Evolutionary conservation across 2,797 vertebrate genomes (phyloP), one percentile per base, ranked within the genome.

Genomic region (Gymnopithys bicolor): DNA sequence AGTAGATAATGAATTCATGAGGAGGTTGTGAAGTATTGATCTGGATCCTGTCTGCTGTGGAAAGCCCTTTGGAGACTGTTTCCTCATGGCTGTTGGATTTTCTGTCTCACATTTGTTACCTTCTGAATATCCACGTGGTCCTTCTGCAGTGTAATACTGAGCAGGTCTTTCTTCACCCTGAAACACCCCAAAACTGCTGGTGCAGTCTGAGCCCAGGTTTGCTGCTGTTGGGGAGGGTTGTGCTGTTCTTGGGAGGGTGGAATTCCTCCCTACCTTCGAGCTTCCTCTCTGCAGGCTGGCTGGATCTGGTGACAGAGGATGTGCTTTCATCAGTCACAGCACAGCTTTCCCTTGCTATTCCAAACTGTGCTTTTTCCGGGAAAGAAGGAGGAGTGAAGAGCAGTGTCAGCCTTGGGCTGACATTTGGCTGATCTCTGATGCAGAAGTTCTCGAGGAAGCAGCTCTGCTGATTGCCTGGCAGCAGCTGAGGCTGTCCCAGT

Each of bases 291-390:
- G 35, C 48, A 16, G 16, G 55, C 86, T 55, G 70, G 24, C 46
- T 64, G 80, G 41, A 24, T 74, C 41, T 0, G 0, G 19, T 48
- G 76, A 8, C 19, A n/a, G 37, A 6, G 27, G 39, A 5, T 5
- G 51, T 15, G 3, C 41, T 70, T 27, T 5, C 19, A 3, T 3
- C 63, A 69, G n/a, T 60, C 62, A 6, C 0, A 0, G 52, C 52
- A 8, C 41, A 24, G 48, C 25, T 79, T 62, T 89, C 53, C 63
- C 45, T 62, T 32, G 37, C 63, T 76, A 0, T 84, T 58, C 63
- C 52, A 43, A 7, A 0, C 4, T 35, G 30, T 8, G 28, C 30
- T 41, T 73, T 82, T 80, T 55, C 84, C 5, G 7, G 74, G 63
- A 58, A 13, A 68, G 69, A 24, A 88, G 60, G 69, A 69, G 58